These are phyloP conservation scores for Lysandra bellargus DNA, from an alignment of 2,888 invertebrate species.

Conservation along the genomic window DNA sequence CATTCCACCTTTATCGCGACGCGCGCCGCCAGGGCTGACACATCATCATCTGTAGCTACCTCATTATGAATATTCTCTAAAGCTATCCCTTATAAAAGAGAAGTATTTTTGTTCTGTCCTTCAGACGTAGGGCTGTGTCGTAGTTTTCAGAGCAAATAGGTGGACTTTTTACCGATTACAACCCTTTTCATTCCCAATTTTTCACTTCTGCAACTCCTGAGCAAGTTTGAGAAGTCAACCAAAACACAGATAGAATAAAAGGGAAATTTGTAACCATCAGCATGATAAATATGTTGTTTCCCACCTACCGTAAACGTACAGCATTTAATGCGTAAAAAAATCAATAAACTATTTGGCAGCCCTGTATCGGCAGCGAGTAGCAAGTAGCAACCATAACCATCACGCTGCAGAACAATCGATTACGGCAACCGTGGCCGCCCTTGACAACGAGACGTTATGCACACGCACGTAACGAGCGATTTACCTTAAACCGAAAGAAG, in stretches of 20 bases:
- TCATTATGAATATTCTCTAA: not conserved
- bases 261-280: no score
- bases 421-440: conserved; percentile 5
- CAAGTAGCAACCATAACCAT: conserved; percentile 8
- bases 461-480: not conserved
- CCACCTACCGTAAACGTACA: no score
- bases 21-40: not conserved
- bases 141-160: not conserved
- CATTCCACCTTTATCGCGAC: conserved; percentile 13
- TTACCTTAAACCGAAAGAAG: no score
- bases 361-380: not conserved
- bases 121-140: not conserved
- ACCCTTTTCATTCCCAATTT: no score
- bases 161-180: no score
- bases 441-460: conserved; percentile 8
- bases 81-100: not conserved
- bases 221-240: no score
- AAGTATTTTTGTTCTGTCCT: not conserved
- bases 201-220: no score
- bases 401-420: conserved; percentile 15
- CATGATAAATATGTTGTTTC: no score
- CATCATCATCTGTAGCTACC: no score
- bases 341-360: not conserved
- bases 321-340: no score
- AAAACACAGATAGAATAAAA: no score